Base-by-base conservation (phyloP, 2,113 vertebrate species). In the Dissostichus mawsoni region DNA sequence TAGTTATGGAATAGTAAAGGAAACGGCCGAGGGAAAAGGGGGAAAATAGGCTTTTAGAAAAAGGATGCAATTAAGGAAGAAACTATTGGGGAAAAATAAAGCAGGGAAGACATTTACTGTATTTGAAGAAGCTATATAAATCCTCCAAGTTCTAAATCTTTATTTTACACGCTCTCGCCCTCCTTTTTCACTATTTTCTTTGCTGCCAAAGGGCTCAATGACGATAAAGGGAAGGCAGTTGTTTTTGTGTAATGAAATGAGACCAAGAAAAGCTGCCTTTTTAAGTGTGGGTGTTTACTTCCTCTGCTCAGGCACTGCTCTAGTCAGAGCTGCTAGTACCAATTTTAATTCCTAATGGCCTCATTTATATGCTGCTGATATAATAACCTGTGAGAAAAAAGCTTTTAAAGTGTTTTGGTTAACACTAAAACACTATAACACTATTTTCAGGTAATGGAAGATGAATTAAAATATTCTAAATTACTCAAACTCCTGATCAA, bases 51-150 rank as follows among this genome's bases (percentile, higher is more conserved):
- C 87, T 86, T 87, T 92, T 64, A 81, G 80, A 83, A 81, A 89
- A 88, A 91, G 92, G 91, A 92, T 91, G 91, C 90, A 93, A 93
- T 94, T 93, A 94, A 91, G 87, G 86, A 85, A 87, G 80, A 85
- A 84, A 77, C 90, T 81, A 88, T 87, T 88, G 83, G 71, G 62
- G 68, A 81, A 10, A 80, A 80, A 92, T 88, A 92, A 91, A 93
- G 90, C 86, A 63, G 72, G 75, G 45, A 56, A 78, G 90, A 91
- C 91, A 88, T 93, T 91, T 93, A 92, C 93, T 92, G 91, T 92
- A 93, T 93, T 90, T 89, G 87, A 87, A 91, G 81, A 88, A 72
- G 88, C 70, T 69, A 50, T 70, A 87, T 92, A 92, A 94, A 93
- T 94, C 90, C 76, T 79, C 86, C 62, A 69, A 50, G 81, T 84